phyloP scores from a whole-genome alignment of 2,113 vertebrate genomes.

The Chaetodon auriga region DNA sequence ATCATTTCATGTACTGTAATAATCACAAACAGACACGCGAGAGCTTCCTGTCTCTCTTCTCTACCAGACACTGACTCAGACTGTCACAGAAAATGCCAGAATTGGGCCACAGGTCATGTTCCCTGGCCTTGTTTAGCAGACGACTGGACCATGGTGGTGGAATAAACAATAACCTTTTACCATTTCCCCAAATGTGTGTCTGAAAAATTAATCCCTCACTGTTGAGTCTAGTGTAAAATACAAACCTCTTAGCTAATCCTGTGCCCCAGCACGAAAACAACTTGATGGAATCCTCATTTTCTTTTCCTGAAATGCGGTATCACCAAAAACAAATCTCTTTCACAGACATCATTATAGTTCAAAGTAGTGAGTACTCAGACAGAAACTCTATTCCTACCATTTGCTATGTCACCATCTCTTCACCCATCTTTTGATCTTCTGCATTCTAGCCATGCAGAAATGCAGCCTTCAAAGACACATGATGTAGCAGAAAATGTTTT shows the following conservation, averaged over 20 bases:
- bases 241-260: slow-evolving; percentile 20
- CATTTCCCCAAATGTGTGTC: not conserved
- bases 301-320: not conserved
- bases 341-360: not conserved
- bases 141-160: not conserved
- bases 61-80: slow-evolving; percentile 51
- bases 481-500: not conserved
- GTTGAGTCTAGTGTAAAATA: slow-evolving; percentile 22
- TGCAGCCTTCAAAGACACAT: not conserved
- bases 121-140: slow-evolving; percentile 15
- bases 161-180: slow-evolving; percentile 17
- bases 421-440: not conserved
- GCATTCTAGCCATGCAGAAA: not conserved
- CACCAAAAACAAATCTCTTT: not conserved
- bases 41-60: slow-evolving; percentile 26
- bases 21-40: slow-evolving; percentile 11
- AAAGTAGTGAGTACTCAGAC: not conserved
- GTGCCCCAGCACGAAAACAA: not conserved
- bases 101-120: slow-evolving; percentile 37
- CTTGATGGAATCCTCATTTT: not conserved
- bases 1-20: slow-evolving; percentile 43
- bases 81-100: slow-evolving; percentile 19
- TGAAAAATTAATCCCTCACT: slow-evolving; percentile 29
- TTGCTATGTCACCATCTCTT: not conserved
- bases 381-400: not conserved